Conservation (phyloP, 2,797 vertebrate species). For the Semaprochilodus insignis region DNA sequence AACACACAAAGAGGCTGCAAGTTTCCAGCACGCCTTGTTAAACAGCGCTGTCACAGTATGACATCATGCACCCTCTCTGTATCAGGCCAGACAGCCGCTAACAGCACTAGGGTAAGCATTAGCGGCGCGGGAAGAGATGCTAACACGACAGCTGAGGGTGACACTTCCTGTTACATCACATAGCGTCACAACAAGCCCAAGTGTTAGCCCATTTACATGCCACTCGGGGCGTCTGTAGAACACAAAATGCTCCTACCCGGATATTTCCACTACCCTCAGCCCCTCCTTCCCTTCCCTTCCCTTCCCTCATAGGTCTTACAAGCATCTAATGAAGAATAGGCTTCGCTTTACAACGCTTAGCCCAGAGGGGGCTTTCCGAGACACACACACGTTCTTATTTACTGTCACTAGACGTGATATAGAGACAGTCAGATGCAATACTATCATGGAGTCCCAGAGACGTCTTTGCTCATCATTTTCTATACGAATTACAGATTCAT, state of each 20-base stretch:
- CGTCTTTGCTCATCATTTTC: neutral
- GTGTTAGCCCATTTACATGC: conserved; percentile 7
- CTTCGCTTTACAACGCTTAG: conserved; percentile 29
- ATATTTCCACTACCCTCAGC: conserved; percentile 24
- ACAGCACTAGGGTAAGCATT: conserved; percentile 30
- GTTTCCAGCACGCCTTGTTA: conserved; percentile 5
- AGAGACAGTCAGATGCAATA: conserved; percentile 40
- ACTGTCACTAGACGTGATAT: conserved; percentile 29
- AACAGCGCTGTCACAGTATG: conserved; percentile 30
- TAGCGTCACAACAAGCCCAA: conserved; percentile 28
- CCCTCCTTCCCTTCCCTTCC: neutral
- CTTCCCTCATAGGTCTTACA: conserved; percentile 21
- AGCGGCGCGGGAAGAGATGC: conserved; percentile 14
- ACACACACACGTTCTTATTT: conserved; percentile 17
- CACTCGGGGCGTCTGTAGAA: conserved; percentile 16
- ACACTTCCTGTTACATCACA: conserved; percentile 37
- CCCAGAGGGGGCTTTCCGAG: conserved; percentile 13
- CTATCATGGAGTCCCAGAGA: conserved; percentile 23
- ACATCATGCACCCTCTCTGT: conserved; percentile 2
- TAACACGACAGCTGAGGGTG: conserved; percentile 36
- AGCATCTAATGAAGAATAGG: conserved; percentile 40
- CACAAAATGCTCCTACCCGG: conserved; percentile 4
- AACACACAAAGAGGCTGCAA: neutral
- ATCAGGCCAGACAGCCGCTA: conserved; percentile 41
- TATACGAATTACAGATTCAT: neutral